These are phyloP conservation scores for fruit fly (Drosophila melanogaster) DNA, from an alignment of 1,140 invertebrate species.

Conservation along the genomic window DNA sequence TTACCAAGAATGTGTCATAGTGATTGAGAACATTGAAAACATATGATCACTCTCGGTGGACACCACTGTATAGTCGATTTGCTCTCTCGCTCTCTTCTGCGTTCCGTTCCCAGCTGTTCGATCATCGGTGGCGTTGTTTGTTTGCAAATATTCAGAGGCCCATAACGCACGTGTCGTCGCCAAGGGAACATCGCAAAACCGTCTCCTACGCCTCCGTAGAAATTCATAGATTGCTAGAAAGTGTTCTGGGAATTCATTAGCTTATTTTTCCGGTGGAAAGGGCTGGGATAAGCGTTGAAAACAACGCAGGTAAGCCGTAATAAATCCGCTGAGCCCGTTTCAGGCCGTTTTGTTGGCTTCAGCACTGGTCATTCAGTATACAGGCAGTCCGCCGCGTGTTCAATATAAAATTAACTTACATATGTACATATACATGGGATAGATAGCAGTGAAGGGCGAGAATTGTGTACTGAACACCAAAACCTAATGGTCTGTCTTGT, in stretches of 20 bases:
- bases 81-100: conserved; percentile 37
- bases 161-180: conserved; percentile 49
- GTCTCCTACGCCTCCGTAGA: conserved; percentile 22
- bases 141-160: conserved; percentile 47
- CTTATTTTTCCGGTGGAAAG: conserved; percentile 2
- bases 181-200: conserved; percentile 22
- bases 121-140: conserved; percentile 15
- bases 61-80: conserved; percentile 28
- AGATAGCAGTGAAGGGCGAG: too few relatives aligned
- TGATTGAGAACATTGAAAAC: neutral
- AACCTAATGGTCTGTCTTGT: neutral
- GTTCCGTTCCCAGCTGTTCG: conserved; percentile 39
- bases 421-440: too few relatives aligned
- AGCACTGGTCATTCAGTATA: neutral
- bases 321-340: conserved; percentile 13
- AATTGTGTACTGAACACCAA: neutral
- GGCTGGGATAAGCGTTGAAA: conserved; percentile 1
- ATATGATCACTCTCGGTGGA: neutral
- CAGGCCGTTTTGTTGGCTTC: conserved; percentile 13
- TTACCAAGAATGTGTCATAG: neutral
- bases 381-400: neutral
- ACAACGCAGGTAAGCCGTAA: conserved; percentile 13
- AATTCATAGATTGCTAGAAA: conserved; percentile 6
- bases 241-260: conserved; percentile 4
- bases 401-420: neutral